A percentile compares a stretch with the other conserved stretches of the same genome.
These are phyloP conservation scores for Cherax destructor DNA, from an alignment of 1,140 invertebrate genomes.

Conservation along the genomic window DNA sequence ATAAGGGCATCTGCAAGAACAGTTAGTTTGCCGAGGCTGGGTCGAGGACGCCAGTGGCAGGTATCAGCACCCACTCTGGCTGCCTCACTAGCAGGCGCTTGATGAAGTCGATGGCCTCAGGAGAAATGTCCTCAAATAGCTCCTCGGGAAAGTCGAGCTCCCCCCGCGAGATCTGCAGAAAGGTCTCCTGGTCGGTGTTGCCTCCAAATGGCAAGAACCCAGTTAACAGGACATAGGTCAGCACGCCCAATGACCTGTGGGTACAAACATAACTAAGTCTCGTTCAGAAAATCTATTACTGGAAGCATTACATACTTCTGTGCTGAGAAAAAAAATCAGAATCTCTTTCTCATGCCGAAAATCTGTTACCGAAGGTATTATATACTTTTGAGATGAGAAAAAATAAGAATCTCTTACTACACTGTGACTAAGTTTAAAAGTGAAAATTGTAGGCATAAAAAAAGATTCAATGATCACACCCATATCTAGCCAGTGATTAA, in stretches of 20 bases:
- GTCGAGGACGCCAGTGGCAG: not conserved
- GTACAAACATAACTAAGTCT: too few relatives aligned
- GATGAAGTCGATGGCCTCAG: conserved; percentile 87
- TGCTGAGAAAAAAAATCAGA: too few relatives aligned
- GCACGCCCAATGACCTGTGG: conserved; percentile 83
- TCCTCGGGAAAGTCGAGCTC: conserved; percentile 91
- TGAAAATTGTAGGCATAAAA: too few relatives aligned
- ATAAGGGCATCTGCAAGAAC: conserved; percentile 3
- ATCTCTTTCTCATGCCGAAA: too few relatives aligned
- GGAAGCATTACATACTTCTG: too few relatives aligned
- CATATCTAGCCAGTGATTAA: too few relatives aligned
- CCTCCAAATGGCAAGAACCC: conserved; percentile 87
- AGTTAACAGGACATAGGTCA: conserved; percentile 85
- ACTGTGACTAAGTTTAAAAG: too few relatives aligned
- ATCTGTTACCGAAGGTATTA: too few relatives aligned
- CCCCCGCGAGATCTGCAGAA: conserved; percentile 76
- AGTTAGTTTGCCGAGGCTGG: not conserved
- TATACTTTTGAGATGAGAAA: too few relatives aligned
- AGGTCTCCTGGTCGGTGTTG: conserved; percentile 85
- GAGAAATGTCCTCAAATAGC: conserved; percentile 89
- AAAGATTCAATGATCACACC: too few relatives aligned
- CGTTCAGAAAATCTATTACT: too few relatives aligned
- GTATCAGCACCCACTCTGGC: conserved; percentile 79
- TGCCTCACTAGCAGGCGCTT: conserved; percentile 81
- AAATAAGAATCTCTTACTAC: too few relatives aligned